phyloP scores from a whole-genome alignment of 2,888 invertebrate genomes.

The Schizaphis graminum region DNA sequence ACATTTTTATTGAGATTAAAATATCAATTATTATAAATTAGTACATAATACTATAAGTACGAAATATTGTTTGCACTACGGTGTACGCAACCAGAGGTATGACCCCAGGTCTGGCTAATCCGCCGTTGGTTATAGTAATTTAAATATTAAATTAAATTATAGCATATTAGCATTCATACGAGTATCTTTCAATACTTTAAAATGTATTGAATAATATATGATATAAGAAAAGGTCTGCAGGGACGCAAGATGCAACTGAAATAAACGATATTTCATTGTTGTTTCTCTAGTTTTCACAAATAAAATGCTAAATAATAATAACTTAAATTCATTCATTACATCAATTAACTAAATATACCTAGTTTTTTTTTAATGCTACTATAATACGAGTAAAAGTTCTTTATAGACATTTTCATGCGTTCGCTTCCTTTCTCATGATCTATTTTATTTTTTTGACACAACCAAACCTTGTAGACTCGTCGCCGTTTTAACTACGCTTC shows the following conservation, averaged over 20 bases:
- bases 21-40: not conserved
- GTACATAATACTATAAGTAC: not conserved
- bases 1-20: not conserved
- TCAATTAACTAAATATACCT: not conserved
- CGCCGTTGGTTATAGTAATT: not conserved
- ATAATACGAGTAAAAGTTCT: too few relatives aligned
- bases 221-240: not conserved
- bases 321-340: not conserved
- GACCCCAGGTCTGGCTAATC: not conserved
- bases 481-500: not conserved
- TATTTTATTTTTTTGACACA: too few relatives aligned
- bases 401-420: too few relatives aligned
- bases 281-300: not conserved
- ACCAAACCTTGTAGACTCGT: too few relatives aligned
- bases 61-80: not conserved
- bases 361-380: too few relatives aligned
- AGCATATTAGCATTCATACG: not conserved
- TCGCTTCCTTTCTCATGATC: too few relatives aligned
- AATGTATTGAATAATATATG: not conserved
- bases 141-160: not conserved
- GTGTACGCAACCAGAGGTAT: not conserved
- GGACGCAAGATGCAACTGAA: not conserved
- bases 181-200: not conserved
- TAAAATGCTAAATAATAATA: not conserved
- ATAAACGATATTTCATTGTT: not conserved